Conservation (phyloP, 2,888 invertebrate genomes). For the Tanytarsus gracilentus region DNA sequence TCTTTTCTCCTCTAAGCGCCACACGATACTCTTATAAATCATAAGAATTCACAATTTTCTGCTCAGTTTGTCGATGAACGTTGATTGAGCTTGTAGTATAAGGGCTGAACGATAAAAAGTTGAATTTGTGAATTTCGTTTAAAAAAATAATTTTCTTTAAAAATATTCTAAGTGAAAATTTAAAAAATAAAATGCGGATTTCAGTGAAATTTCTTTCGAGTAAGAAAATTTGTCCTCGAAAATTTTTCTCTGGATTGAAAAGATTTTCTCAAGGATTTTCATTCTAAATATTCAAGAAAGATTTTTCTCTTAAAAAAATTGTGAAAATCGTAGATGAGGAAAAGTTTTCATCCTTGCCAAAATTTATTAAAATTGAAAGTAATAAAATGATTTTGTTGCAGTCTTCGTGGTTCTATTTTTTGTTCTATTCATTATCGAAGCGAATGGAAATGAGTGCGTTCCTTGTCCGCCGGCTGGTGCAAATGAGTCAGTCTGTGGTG, state of each 20-base stretch:
- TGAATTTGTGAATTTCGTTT: neutral
- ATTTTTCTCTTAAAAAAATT: neutral
- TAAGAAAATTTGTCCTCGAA: too few species aligned
- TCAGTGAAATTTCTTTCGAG: neutral
- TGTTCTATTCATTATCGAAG: neutral
- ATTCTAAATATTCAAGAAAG: neutral
- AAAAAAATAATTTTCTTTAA: neutral
- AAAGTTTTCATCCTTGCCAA: neutral
- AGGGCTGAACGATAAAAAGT: neutral
- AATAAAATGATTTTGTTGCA: neutral
- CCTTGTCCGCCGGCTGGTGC: neutral
- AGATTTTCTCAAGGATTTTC: too few species aligned
- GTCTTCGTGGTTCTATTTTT: neutral
- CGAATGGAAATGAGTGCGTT: constrained; percentile 15
- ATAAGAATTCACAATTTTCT: neutral
- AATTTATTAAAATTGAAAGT: neutral
- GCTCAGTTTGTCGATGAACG: constrained; percentile 25
- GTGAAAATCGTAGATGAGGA: too few species aligned
- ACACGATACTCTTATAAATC: constrained; percentile 1
- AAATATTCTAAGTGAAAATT: neutral
- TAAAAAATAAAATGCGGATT: neutral
- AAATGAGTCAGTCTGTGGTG: constrained; percentile 9
- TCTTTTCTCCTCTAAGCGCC: neutral
- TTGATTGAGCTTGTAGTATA: neutral
- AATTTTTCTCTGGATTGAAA: too few species aligned